These are phyloP conservation scores for Muscicapa striata DNA, from an alignment of 2,797 vertebrate species.

Conservation along the genomic window DNA sequence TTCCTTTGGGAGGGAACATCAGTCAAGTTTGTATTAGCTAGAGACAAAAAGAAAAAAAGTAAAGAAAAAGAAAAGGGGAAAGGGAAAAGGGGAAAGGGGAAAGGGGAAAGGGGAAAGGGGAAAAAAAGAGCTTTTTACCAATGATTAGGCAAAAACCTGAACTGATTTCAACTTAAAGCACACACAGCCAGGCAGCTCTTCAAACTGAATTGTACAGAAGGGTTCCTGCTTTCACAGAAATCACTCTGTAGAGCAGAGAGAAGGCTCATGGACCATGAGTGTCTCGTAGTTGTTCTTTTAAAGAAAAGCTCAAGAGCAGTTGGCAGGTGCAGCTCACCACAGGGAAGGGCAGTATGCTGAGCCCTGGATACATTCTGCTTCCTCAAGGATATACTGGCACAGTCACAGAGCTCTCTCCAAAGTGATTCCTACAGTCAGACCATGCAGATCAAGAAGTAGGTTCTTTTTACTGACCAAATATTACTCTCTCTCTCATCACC, in stretches of 20 bases:
- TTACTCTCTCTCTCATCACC: neutral
- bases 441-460: neutral
- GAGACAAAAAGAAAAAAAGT: neutral
- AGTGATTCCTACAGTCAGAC: neutral
- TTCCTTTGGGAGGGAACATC: neutral
- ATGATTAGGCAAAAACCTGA: neutral
- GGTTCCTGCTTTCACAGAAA: neutral
- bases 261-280: neutral
- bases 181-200: neutral
- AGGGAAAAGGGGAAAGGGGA: no score
- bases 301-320: neutral
- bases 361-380: neutral
- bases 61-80: neutral
- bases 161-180: neutral
- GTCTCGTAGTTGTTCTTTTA: no score
- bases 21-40: neutral
- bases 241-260: neutral
- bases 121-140: neutral
- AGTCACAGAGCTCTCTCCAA: neutral
- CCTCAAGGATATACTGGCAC: neutral
- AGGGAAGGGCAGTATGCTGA: neutral
- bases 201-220: neutral
- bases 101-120: no score
- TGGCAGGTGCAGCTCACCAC: neutral
- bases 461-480: neutral